phyloP scores from a whole-genome alignment of 2,797 vertebrate genomes.

The Oryzias dopingdopingensis region DNA sequence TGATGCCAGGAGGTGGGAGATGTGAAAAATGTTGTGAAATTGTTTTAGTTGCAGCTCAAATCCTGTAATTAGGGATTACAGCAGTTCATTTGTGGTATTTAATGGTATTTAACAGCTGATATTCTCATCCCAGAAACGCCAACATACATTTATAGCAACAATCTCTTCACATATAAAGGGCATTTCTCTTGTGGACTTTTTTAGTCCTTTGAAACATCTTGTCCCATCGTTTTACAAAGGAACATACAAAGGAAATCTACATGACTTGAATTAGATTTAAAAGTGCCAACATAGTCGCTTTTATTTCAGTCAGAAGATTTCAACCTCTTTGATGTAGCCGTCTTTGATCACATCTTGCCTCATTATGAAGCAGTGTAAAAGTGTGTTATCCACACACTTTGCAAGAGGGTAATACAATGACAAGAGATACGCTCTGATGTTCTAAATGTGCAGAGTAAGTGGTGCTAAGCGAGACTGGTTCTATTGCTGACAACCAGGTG shows the following conservation, averaged over 20 bases:
- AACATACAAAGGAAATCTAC: slow-evolving; percentile 32
- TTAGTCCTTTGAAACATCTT: slow-evolving; percentile 15
- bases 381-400: slow-evolving; percentile 32
- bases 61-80: too few species aligned
- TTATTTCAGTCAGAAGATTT: slow-evolving; percentile 30
- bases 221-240: slow-evolving; percentile 23
- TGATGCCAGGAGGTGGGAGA: too few species aligned
- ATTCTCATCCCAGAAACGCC: slow-evolving; percentile 6
- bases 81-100: background rate
- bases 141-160: slow-evolving; percentile 6
- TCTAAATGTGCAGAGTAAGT: slow-evolving; percentile 61
- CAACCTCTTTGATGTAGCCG: slow-evolving; percentile 40
- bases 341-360: slow-evolving; percentile 38
- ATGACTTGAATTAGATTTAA: slow-evolving; percentile 29
- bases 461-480: slow-evolving; percentile 63
- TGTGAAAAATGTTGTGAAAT: too few species aligned
- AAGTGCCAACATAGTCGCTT: slow-evolving; percentile 30
- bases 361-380: slow-evolving; percentile 40
- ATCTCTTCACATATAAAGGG: slow-evolving; percentile 8
- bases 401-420: slow-evolving; percentile 53
- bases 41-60: too few species aligned
- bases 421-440: slow-evolving; percentile 61
- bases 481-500: slow-evolving; percentile 71
- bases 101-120: background rate
- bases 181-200: slow-evolving; percentile 20